Evolutionary conservation across 1,140 invertebrate genomes (phyloP), one percentile per base, ranked within the genome.

Genomic region (Geopemphigus sp.): DNA sequence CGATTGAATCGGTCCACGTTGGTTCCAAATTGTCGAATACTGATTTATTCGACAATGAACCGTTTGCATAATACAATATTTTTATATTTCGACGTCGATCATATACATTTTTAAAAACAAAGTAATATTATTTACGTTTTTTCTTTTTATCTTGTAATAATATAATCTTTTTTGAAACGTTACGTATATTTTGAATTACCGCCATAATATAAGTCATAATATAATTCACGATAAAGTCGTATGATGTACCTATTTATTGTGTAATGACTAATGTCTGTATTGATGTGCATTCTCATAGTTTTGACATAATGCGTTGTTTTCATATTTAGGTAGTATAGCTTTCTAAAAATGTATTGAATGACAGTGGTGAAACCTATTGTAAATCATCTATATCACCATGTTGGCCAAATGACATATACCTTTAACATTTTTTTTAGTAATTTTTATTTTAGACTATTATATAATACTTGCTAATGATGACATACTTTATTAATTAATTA

Each of bases 271-370:
- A 29, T 68, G 32, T 50, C 12, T 50, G 3, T 56, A 29, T 54
- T 72, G 11, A 56, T 72, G 11, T 32, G 1, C 4, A 56, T 56
- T 73, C n/a, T 32, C 10, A 56, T 56, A 14, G 1, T 32, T 73
- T 56, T 32, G 6, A n/a, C 50, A 22, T 0, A 56, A 53, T 50
- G 15, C 5, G 8, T 70, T 50, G 1, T 32, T 56, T 45, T 47
- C 4, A n/a, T 0, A 47, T 45, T 66, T 22, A 8, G 11, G 0
- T n/a, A 19, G 22, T 72, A n/a, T 64, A 64, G 6, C 50, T 73
- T 73, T 73, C 70, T 73, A 56, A 72, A 54, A 53, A 26, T 70
- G 1, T 53, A 70, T 17, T 50, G 1, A 70, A 53, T 70, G 14
- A n/a, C 50, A 53, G 6, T 53, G 24, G 26, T 70, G 45, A 53